Evolutionary conservation across 1,140 invertebrate genomes (phyloP).

Genomic region (Heliconius hewitsoni): DNA sequence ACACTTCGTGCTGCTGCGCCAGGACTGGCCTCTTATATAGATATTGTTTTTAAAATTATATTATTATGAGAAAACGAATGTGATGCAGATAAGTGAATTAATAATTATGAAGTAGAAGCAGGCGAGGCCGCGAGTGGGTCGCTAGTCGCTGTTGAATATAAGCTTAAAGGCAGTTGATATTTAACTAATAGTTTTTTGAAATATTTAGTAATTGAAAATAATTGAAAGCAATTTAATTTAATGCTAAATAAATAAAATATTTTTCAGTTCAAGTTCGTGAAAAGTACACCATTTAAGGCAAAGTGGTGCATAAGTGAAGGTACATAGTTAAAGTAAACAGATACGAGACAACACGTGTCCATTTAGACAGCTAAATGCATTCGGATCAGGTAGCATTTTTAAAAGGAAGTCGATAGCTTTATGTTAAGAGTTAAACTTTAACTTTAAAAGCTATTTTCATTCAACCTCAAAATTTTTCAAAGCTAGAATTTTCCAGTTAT

Average conservation of each 20-base stretch:
- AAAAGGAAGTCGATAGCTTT: background rate
- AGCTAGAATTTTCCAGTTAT: background rate
- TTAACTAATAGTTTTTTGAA: too few relatives aligned
- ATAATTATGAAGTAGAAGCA: too few relatives aligned
- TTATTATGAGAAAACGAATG: too few relatives aligned
- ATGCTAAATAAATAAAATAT: background rate
- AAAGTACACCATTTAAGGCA: background rate
- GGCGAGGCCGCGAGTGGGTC: too few relatives aligned
- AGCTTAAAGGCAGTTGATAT: too few relatives aligned
- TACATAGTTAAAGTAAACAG: constrained; percentile 5
- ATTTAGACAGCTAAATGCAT: constrained; percentile 12
- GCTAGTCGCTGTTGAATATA: too few relatives aligned
- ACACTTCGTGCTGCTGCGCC: too few relatives aligned
- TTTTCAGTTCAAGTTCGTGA: background rate
- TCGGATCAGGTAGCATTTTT: constrained; percentile 6
- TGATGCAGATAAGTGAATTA: too few relatives aligned
- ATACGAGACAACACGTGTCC: background rate
- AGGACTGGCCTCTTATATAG: too few relatives aligned
- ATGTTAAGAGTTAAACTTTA: background rate
- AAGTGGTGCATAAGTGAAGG: background rate
- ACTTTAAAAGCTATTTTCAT: background rate
- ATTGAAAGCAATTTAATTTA: too few relatives aligned
- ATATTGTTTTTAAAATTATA: too few relatives aligned
- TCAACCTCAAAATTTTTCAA: background rate
- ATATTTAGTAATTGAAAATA: too few relatives aligned